Base-by-base conservation (phyloP, 2,888 invertebrate genomes). In the Autographa pulchrina region DNA sequence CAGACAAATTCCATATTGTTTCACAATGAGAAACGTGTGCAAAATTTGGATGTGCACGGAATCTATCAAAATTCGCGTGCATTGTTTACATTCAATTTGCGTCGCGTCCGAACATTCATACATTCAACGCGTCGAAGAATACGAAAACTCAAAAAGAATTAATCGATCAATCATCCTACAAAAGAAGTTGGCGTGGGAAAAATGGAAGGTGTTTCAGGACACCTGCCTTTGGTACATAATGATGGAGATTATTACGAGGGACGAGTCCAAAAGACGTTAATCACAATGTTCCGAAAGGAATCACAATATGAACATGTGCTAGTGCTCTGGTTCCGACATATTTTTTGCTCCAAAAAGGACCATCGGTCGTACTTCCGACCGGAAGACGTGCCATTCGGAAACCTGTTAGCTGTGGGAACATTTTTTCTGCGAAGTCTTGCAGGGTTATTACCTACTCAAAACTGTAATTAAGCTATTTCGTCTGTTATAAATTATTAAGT, bases 361-460 rank as follows among this genome's bases (percentile, higher is more conserved):
- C 92, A 93, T 91, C 92, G 90, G 92, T 91, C 90, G 87, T 88
- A 95, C 95, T 96, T 96, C 95, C 95, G 94, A 92, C 94, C 94
- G 95, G 95, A 95, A 95, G 92, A 83, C 91, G 87, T 88, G 85
- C 89, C 91, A 91, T 93, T 93, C 90, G 92, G 89, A 92, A 94
- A 96, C 95, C 95, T 95, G 95, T 94, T 92, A 83, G 84, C 87
- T 93, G 93, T 95, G 95, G 92, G 95, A 95, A 95, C 85, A 85
- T 92, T 93, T 92, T 93, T 94, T 92, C 87, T 89, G 86, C 85
- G 85, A 85, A 86, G 80, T 74, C 78, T 77, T 81, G 78, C 84
- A 91, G 91, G 92, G 92, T 83, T 92, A 87, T 56, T 20, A 48
- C 1, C 85, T 88, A 83, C 83, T 85, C 89, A 86, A 75, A 80